These are phyloP conservation scores for Caenorhabditis imperialis DNA, from an alignment of 2,888 invertebrate species.

Conservation along the genomic window DNA sequence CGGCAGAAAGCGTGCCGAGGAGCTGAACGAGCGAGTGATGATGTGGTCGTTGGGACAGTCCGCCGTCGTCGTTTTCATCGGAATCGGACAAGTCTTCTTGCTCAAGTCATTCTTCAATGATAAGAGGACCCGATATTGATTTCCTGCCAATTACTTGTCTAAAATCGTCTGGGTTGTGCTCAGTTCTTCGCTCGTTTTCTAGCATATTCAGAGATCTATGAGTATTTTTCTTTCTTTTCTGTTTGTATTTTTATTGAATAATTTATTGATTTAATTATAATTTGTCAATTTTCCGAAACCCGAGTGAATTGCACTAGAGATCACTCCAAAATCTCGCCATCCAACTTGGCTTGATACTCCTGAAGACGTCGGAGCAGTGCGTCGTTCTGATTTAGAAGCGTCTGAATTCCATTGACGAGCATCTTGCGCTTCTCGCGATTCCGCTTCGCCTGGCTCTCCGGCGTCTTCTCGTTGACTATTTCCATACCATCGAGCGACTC, in stretches of 20 bases:
- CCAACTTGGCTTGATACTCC: slow-evolving; percentile 54
- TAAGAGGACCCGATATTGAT: slow-evolving; percentile 67
- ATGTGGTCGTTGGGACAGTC: slow-evolving; percentile 94
- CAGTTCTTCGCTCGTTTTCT: slow-evolving; percentile 24
- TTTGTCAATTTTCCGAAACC: not conserved
- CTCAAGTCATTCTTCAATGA: slow-evolving; percentile 77
- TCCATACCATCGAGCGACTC: slow-evolving; percentile 72
- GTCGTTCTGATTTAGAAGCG: slow-evolving; percentile 73
- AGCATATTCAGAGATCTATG: slow-evolving; percentile 15
- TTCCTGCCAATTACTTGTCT: slow-evolving; percentile 9
- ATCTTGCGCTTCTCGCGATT: slow-evolving; percentile 75
- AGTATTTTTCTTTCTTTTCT: not conserved
- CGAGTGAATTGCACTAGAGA: not conserved
- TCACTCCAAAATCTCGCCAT: slow-evolving; percentile 57
- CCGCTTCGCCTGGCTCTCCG: slow-evolving; percentile 64
- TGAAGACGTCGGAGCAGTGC: slow-evolving; percentile 59
- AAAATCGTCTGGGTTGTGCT: slow-evolving; percentile 25
- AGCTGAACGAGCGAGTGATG: slow-evolving; percentile 92
- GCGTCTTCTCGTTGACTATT: slow-evolving; percentile 64
- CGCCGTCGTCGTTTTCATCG: slow-evolving; percentile 87
- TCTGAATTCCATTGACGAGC: slow-evolving; percentile 70
- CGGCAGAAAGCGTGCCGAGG: slow-evolving; percentile 94
- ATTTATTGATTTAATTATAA: no score
- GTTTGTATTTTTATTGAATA: not conserved
- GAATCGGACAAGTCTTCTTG: slow-evolving; percentile 87